Evolutionary conservation across 2,888 invertebrate genomes (phyloP).

Genomic region (Acanthosepion esculentum): DNA sequence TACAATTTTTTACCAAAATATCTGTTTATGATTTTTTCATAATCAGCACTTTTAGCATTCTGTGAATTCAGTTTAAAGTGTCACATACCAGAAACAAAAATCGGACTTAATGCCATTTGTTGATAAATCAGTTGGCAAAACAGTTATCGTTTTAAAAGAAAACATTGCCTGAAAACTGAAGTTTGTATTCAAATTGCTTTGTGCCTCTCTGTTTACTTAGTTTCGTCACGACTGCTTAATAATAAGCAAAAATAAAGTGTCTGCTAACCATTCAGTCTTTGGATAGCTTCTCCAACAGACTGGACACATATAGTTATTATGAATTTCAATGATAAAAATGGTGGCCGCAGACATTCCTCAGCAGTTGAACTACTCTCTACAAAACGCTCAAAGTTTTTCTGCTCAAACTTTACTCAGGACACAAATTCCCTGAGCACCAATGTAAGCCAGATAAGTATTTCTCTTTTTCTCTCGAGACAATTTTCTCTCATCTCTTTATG

Average conservation of each 20-base stretch:
- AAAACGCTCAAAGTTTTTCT: constrained; percentile 44
- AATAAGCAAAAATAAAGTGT: background rate
- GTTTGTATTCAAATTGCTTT: constrained; percentile 8
- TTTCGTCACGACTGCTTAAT: background rate
- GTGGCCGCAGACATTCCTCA: background rate
- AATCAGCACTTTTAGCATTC: too few relatives aligned
- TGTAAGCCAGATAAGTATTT: constrained; percentile 33
- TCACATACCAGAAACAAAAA: background rate
- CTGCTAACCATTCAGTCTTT: background rate
- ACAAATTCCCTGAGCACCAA: background rate
- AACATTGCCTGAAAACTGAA: background rate
- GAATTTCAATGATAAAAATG: background rate
- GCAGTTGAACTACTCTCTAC: constrained; percentile 38
- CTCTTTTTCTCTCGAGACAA: background rate
- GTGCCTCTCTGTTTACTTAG: background rate
- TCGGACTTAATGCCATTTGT: background rate
- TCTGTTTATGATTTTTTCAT: background rate
- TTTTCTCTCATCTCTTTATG: too few relatives aligned
- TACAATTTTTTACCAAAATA: background rate
- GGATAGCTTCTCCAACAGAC: constrained; percentile 41
- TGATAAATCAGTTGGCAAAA: background rate
- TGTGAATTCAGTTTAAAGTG: background rate
- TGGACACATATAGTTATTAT: background rate
- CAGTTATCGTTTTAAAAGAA: background rate
- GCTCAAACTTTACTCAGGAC: constrained; percentile 39